phyloP scores from a whole-genome alignment of 2,888 invertebrate genomes.

The Troides oblongomaculatus region DNA sequence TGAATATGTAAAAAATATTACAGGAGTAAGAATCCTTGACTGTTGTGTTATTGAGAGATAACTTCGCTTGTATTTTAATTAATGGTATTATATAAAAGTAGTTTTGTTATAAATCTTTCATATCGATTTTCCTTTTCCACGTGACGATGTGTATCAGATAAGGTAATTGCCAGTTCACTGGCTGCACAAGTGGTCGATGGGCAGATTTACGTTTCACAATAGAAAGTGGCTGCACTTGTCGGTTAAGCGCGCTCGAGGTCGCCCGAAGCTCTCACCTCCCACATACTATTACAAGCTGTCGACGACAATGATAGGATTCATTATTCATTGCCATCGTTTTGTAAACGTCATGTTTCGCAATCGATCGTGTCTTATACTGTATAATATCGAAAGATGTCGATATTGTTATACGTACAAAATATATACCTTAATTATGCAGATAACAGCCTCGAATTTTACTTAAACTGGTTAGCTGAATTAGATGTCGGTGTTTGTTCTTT shows the following conservation, averaged over 20 bases:
- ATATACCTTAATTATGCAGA: not conserved
- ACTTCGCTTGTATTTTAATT: not conserved
- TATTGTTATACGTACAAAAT: not conserved
- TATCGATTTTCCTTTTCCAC: not conserved
- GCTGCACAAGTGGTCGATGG: constrained; percentile 14
- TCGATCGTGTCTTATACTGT: constrained; percentile 5
- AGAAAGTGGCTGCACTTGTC: constrained; percentile 49
- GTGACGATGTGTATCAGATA: constrained; percentile 12
- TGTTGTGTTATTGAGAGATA: no score
- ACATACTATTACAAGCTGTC: constrained; percentile 25
- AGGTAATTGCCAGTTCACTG: constrained; percentile 11
- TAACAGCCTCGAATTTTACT: not conserved
- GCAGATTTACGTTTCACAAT: constrained; percentile 33
- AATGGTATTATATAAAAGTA: not conserved
- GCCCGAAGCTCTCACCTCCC: constrained; percentile 33
- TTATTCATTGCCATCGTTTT: constrained; percentile 28
- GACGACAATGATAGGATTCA: constrained; percentile 31
- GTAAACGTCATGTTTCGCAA: constrained; percentile 13
- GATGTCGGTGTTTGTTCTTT: not conserved
- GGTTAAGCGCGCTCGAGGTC: constrained; percentile 42
- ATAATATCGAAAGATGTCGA: not conserved
- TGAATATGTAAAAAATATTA: no score
- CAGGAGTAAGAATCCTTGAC: no score
- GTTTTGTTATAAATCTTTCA: constrained; percentile 2
- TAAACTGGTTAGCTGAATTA: not conserved